Conservation (phyloP, 2,888 invertebrate genomes). For the Amorpha juglandis region DNA sequence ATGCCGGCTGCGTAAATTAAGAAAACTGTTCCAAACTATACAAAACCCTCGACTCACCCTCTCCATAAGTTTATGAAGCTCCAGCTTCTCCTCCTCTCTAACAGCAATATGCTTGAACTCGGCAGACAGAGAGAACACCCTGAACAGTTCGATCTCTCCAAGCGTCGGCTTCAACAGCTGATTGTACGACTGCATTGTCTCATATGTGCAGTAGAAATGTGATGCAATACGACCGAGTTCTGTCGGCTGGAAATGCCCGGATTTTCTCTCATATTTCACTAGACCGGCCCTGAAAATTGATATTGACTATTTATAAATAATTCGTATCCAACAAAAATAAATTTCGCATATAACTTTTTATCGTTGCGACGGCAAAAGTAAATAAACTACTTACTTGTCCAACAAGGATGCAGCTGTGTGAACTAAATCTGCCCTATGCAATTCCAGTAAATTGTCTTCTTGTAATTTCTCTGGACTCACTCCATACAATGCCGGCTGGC, state of each 20-base stretch:
- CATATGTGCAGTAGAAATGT: conserved; percentile 98
- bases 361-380: not conserved
- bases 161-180: conserved; percentile 97
- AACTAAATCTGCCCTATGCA: conserved; percentile 96
- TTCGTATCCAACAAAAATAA: not conserved
- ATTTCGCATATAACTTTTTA: not conserved
- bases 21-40: not conserved
- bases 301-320: not conserved
- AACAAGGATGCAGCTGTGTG: conserved; percentile 96
- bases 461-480: conserved; percentile 91
- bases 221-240: conserved; percentile 99
- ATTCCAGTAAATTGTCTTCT: conserved; percentile 93
- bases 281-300: conserved; percentile 90
- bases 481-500: conserved; percentile 95
- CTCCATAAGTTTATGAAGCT: conserved; percentile 96
- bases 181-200: conserved; percentile 98
- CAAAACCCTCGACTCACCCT: conserved; percentile 53
- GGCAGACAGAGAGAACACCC: conserved; percentile 98
- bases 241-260: conserved; percentile 94
- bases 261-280: conserved; percentile 96
- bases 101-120: conserved; percentile 98
- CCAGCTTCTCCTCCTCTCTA: conserved; percentile 97
- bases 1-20: not conserved
- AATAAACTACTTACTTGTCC: conserved; percentile 83
- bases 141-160: conserved; percentile 98